Conservation (phyloP, 2,797 vertebrate genomes). For the Dendrocincla fuliginosa region DNA sequence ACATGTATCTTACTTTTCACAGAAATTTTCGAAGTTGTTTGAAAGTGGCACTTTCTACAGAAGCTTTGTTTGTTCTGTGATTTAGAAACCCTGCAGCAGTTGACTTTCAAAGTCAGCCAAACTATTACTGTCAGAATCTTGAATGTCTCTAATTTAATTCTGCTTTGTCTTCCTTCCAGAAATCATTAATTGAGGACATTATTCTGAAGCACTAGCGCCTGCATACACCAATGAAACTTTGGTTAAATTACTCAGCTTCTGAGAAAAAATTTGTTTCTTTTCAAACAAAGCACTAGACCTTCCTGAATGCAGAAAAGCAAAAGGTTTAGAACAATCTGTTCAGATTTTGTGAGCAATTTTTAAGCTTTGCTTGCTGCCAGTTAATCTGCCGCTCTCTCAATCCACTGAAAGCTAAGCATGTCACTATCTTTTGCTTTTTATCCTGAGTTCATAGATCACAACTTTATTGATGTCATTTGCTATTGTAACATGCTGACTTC, state of each 20-base stretch:
- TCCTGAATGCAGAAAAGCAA: not conserved
- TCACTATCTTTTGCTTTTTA: not conserved
- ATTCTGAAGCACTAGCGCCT: conserved; percentile 7
- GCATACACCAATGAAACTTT: not conserved
- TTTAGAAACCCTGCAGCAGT: not conserved
- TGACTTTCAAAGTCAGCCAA: conserved; percentile 5
- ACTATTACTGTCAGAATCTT: conserved; percentile 12
- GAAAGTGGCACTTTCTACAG: not conserved
- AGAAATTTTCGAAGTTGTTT: not conserved
- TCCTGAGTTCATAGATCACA: not conserved
- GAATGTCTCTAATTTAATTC: conserved; percentile 11
- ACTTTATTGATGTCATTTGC: not conserved
- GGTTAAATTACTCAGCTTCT: conserved; percentile 25
- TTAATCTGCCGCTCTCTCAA: conserved; percentile 1
- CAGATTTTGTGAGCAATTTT: conserved; percentile 29
- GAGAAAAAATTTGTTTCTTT: conserved; percentile 35
- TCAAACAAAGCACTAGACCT: conserved; percentile 18
- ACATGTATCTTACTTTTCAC: not conserved
- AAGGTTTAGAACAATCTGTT: conserved; percentile 23
- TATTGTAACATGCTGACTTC: not conserved
- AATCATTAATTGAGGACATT: conserved; percentile 31
- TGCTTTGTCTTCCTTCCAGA: conserved; percentile 28
- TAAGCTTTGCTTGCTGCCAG: not conserved
- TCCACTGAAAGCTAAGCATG: not conserved
- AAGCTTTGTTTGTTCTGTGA: not conserved